Base-by-base conservation (phyloP, 2,797 vertebrate species). In the Epinephelus awoara region DNA sequence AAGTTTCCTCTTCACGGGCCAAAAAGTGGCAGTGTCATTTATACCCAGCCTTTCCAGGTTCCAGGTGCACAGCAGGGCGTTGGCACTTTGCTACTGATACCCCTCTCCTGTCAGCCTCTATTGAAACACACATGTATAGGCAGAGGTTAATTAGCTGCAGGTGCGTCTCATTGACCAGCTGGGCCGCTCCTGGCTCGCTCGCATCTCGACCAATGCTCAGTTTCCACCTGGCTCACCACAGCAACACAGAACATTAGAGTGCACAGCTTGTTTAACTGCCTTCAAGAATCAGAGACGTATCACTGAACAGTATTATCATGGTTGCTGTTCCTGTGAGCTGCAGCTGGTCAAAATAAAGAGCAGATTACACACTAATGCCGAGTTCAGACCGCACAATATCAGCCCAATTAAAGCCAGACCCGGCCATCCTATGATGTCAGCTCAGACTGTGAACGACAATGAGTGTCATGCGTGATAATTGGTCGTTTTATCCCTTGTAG, bases 81-180 rank as follows among this genome's bases (percentile, higher is more conserved):
- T 69, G 68, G 61, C 79, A 75, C 55, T 63, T 72, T 44, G 23
- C 47, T 50, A 18, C 71, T 21, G 64, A 82, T 68, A 56, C 29
- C 38, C 7, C 34, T 56, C 29, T 52, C 25, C 72, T 72, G 70
- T 81, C 70, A 54, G 79, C 70, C 50, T 44, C 59, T 25, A 6
- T 10, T 68, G 51, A 75, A 80, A 76, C 74, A 59, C 65, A 23
- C 5, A 42, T 3, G 6, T 70, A 55, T 29, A 58, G 64, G 65
- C 75, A 27, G 63, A 75, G 82, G 83, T 86, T 89, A 85, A 88
- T 85, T 57, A 84, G 55, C 71, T 79, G 78, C 88, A 83, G 75
- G 75, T 83, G 85, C 49, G 70, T 59, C 62, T 80, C 62, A 44
- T 3, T 75, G 86, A 73, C 80, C 71, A 75, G 82, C 76, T 57